Evolutionary conservation across 1,140 invertebrate genomes (phyloP).

Genomic region (Eriocheir sinensis): DNA sequence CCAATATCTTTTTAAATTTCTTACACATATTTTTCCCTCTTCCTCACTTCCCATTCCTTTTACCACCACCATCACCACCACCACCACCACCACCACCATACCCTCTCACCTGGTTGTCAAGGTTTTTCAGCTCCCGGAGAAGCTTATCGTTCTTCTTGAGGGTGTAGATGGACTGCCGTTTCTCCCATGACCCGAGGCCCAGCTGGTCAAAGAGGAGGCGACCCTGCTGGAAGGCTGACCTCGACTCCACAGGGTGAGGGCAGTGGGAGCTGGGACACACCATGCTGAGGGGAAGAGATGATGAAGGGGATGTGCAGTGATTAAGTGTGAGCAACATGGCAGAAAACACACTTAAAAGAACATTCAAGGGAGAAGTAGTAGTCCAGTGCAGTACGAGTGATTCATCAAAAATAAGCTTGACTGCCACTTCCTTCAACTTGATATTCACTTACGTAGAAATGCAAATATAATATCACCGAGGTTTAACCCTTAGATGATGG

Average conservation of each 20-base stretch:
- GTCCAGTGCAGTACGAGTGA: too few species aligned
- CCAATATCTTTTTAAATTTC: too few species aligned
- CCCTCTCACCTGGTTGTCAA: constrained; percentile 90
- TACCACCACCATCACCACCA: neutral
- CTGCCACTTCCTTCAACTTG: too few species aligned
- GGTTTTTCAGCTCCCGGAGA: constrained; percentile 94
- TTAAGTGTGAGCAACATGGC: too few species aligned
- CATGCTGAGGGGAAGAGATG: constrained; percentile 68
- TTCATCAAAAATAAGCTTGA: too few species aligned
- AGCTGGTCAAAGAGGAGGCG: constrained; percentile 94
- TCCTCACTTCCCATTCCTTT: neutral
- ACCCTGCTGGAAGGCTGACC: constrained; percentile 91
- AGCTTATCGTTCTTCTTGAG: constrained; percentile 95
- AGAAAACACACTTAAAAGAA: neutral
- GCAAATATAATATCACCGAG: too few species aligned
- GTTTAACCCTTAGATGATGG: too few species aligned
- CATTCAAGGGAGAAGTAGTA: too few species aligned
- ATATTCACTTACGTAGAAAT: too few species aligned
- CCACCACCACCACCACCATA: neutral
- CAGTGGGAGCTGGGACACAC: constrained; percentile 72
- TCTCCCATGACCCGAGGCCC: constrained; percentile 94
- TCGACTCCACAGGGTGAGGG: constrained; percentile 82
- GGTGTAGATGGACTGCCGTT: constrained; percentile 91
- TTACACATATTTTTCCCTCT: too few species aligned
- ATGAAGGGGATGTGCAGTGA: too few species aligned